Evolutionary conservation across 37 sponge, comb jelly and placozoan species (phyloP).

Genomic region (Halichondria panicea): DNA sequence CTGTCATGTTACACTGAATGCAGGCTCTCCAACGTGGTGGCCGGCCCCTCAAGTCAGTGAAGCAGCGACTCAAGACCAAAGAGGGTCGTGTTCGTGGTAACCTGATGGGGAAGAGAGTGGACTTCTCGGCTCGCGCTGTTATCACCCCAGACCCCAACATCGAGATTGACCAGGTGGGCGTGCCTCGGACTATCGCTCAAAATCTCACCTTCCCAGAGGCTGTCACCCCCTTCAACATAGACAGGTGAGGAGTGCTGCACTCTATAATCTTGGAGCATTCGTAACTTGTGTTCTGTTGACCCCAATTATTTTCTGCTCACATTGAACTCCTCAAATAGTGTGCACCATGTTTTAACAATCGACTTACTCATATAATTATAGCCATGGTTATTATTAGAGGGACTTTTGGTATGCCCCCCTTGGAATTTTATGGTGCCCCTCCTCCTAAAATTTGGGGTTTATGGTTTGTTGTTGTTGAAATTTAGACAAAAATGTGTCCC

Average conservation of each 20-base stretch:
- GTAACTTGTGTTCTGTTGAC: too few relatives aligned
- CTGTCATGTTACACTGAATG: background rate
- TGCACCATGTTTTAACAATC: too few relatives aligned
- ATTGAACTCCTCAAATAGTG: too few relatives aligned
- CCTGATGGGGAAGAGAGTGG: constrained; percentile 99
- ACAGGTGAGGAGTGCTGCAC: constrained; percentile 69
- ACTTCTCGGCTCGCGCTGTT: constrained; percentile 99
- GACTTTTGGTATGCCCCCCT: too few relatives aligned
- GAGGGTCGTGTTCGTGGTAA: constrained; percentile 99
- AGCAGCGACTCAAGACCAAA: constrained; percentile 95
- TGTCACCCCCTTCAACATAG: constrained; percentile 98
- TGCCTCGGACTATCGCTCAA: constrained; percentile 96
- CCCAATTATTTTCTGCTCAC: background rate
- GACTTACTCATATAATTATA: too few relatives aligned
- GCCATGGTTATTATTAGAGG: too few relatives aligned
- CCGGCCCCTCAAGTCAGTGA: constrained; percentile 94
- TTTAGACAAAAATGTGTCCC: too few relatives aligned
- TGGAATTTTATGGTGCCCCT: too few relatives aligned
- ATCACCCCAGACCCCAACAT: constrained; percentile 98
- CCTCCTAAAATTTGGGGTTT: too few relatives aligned
- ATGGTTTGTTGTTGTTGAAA: too few relatives aligned
- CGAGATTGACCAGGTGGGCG: constrained; percentile 95
- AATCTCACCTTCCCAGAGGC: constrained; percentile 98
- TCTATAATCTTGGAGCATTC: too few relatives aligned
- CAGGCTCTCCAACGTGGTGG: constrained; percentile 95